Evolutionary conservation across 64 coral and sea anemone species (phyloP), one percentile per base, ranked within the genome.

Genomic region (Trachythela sp.): DNA sequence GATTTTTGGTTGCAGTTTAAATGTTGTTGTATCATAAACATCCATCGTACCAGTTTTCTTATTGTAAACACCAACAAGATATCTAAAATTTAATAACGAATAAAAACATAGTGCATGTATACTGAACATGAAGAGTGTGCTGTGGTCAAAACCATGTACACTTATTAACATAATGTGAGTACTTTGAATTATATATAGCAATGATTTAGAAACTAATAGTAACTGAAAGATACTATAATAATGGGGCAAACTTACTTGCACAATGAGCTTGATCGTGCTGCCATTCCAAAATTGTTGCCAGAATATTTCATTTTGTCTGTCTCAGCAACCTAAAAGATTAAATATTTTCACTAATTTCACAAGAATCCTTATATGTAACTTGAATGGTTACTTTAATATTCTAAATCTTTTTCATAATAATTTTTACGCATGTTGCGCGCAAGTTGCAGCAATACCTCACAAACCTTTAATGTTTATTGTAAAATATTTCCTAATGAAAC

Each of bases 61-160:
- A 93, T 95, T 87, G 18, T 94, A 94, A 72, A 94, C 91, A 64
- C 96, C 96, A 84, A 99, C 91, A 68, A 99, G 91, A 50, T 99
- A 99, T 88, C 95, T 97, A 75, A 13, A 72, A 84, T 72, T 14
- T 72, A 72, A n/a, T n/a, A n/a, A n/a, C n/a, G n/a, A 29, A 29
- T 0, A 27, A 72, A 52, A 52, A 0, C 13, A 52, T 11, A 11
- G 49, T 52, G 42, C 11, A 45, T 45, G 11, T 6, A 45, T 45
- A 45, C 42, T 6, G 11, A 45, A 45, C 42, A 45, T 45, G 42
- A 45, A 45, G 42, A 4, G 4, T 45, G n/a, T n/a, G n/a, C n/a
- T n/a, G n/a, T n/a, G n/a, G n/a, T n/a, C n/a, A n/a, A n/a, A n/a
- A n/a, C n/a, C n/a, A n/a, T n/a, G n/a, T n/a, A n/a, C n/a, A n/a